Percentiles rank a stretch among this genome's conserved stretches.
phyloP scores from a whole-genome alignment of 2,797 vertebrate species.

The Petrocephalus schoutedeni region DNA sequence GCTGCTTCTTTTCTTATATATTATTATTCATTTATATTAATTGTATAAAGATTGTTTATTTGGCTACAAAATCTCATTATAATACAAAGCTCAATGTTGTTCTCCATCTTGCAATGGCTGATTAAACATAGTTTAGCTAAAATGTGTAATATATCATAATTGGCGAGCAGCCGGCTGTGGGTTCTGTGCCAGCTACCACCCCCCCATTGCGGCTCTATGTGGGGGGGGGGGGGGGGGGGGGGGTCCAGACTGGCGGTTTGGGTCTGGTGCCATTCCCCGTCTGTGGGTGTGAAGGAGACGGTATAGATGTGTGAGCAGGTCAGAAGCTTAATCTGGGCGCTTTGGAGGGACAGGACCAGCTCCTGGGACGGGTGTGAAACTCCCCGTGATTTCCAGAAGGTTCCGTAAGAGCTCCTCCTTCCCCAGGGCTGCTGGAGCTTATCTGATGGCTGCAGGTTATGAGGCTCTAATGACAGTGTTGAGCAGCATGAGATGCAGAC shows the following conservation, averaged over 20 bases:
- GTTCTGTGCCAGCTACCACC: too few species aligned
- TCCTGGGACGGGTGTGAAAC: neutral
- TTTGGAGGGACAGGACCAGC: neutral
- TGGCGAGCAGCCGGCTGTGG: neutral
- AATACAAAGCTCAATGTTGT: neutral
- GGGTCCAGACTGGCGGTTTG: neutral
- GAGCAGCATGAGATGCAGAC: neutral
- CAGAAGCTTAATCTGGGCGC: neutral
- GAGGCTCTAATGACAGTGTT: neutral
- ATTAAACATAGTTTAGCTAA: neutral
- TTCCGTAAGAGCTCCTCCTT: neutral
- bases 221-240: neutral
- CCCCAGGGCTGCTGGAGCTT: neutral
- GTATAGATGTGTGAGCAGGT: neutral
- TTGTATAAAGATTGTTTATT: neutral
- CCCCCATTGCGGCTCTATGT: neutral
- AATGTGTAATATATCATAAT: neutral
- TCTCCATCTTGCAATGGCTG: neutral
- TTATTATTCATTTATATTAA: neutral
- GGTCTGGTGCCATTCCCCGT: neutral
- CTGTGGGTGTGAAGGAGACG: neutral
- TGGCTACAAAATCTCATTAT: neutral
- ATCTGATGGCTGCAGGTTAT: conserved; percentile 3
- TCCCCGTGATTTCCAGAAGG: neutral
- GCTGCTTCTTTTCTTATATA: neutral